Conservation (phyloP, 2,888 invertebrate genomes). For the Clistopyga incitator region DNA sequence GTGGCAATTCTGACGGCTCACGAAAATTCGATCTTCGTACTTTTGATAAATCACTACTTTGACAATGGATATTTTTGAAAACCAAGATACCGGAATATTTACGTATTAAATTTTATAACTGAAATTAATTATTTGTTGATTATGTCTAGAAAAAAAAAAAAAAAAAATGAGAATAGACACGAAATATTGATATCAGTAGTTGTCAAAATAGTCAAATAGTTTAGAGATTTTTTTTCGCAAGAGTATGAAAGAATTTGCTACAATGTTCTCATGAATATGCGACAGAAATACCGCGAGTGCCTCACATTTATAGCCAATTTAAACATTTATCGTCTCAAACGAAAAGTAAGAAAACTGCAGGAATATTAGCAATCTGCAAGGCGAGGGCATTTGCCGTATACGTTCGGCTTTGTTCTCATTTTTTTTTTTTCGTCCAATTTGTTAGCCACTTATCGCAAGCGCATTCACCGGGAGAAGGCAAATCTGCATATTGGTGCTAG, state of each 20-base stretch:
- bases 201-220: too few species aligned
- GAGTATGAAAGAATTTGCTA: too few species aligned
- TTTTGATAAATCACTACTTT: background rate
- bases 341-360: background rate
- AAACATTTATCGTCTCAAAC: background rate
- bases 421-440: background rate
- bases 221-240: too few species aligned
- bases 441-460: conserved; percentile 1
- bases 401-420: background rate
- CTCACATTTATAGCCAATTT: background rate
- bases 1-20: background rate
- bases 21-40: background rate
- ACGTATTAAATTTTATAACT: too few species aligned
- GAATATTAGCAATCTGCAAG: background rate
- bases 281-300: background rate
- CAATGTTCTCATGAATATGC: background rate
- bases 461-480: background rate
- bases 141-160: too few species aligned
- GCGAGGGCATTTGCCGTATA: background rate
- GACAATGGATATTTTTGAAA: background rate
- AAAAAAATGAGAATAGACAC: too few species aligned
- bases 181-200: too few species aligned
- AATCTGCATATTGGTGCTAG: background rate
- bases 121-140: too few species aligned
- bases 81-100: too few species aligned